Evolutionary conservation across 2,113 vertebrate genomes (phyloP).

Genomic region (Myrmophylax atrothorax): DNA sequence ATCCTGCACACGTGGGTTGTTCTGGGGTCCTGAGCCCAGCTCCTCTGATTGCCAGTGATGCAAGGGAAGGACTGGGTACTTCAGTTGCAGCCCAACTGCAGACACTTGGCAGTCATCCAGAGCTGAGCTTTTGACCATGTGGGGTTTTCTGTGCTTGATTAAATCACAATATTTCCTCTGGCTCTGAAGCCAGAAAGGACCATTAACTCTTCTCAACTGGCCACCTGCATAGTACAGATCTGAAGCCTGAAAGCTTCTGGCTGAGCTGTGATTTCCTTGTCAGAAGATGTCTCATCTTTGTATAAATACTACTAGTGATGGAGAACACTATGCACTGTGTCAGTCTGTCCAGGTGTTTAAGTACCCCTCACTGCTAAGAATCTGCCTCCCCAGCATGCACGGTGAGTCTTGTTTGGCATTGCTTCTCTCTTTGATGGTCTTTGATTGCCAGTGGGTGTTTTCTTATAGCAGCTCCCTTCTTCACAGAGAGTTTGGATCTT

Average conservation of each 20-base stretch:
- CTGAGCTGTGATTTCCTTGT: neutral
- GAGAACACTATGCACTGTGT: neutral
- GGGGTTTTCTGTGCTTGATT: constrained; percentile 36
- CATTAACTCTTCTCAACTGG: neutral
- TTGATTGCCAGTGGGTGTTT: neutral
- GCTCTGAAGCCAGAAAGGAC: constrained; percentile 5
- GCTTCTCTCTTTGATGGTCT: neutral
- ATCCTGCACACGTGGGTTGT: neutral
- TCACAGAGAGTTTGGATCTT: neutral
- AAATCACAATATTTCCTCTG: constrained; percentile 44
- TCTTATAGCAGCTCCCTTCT: neutral
- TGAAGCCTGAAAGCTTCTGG: neutral
- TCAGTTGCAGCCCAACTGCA: neutral
- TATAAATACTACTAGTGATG: neutral
- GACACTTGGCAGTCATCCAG: neutral
- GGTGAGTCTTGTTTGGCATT: neutral
- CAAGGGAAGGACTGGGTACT: neutral
- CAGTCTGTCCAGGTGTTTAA: neutral
- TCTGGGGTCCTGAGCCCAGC: neutral
- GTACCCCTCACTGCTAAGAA: neutral
- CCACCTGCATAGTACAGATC: neutral
- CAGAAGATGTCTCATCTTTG: neutral
- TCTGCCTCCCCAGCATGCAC: neutral
- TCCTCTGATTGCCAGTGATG: neutral
- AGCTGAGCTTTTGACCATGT: neutral